phyloP scores from a whole-genome alignment of 2,113 vertebrate species.

The Platysternon megacephalum region DNA sequence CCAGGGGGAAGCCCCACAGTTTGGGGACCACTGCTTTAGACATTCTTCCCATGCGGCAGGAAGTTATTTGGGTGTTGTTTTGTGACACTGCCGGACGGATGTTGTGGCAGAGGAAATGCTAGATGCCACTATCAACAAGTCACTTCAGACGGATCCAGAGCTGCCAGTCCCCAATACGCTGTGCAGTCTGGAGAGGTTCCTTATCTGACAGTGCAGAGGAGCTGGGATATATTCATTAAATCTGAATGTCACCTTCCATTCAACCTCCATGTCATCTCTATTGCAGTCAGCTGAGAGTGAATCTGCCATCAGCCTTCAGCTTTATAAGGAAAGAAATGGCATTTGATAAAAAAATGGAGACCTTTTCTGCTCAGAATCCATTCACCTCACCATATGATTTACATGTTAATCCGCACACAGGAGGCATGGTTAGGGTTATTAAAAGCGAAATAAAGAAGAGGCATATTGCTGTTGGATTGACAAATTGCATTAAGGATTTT shows the following conservation, averaged over 20 bases:
- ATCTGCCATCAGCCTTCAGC: neutral
- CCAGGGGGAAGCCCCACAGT: no score
- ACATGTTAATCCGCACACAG: neutral
- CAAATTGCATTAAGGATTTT: neutral
- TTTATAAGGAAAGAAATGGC: neutral
- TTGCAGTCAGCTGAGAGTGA: neutral
- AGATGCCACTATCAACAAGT: neutral
- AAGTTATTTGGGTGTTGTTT: neutral
- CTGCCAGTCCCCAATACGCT: neutral
- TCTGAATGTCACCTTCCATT: neutral
- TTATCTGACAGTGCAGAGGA: neutral
- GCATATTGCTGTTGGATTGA: neutral
- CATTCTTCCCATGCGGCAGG: rapidly evolving
- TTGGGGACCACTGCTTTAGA: neutral
- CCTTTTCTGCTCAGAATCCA: neutral
- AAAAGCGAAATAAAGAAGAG: neutral
- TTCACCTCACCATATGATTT: neutral
- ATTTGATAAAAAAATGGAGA: neutral
- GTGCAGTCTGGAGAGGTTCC: neutral
- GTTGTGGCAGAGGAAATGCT: neutral
- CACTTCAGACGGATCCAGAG: neutral
- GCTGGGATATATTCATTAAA: neutral
- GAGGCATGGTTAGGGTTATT: no score
- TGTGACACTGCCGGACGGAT: neutral
- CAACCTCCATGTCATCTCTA: neutral